Evolutionary conservation across 2,888 invertebrate genomes (phyloP).

Genomic region (Salpingus planirostris): DNA sequence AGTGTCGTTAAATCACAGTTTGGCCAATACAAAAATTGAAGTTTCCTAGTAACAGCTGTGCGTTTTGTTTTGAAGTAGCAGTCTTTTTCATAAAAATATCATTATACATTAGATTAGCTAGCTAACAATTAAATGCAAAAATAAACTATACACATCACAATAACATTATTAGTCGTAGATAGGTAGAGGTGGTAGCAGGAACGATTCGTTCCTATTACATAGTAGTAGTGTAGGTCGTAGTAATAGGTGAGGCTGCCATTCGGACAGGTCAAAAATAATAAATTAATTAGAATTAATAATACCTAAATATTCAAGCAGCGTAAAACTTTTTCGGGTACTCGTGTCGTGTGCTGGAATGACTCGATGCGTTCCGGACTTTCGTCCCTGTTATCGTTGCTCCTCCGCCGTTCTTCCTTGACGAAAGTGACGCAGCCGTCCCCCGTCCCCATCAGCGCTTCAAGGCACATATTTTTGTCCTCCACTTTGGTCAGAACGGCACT

Average conservation of each 20-base stretch:
- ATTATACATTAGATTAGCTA: too few relatives aligned
- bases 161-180: slow-evolving; percentile 4
- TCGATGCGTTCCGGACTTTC: slow-evolving; percentile 33
- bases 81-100: slow-evolving; percentile 11
- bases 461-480: slow-evolving; percentile 47
- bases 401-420: slow-evolving; percentile 19
- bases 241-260: slow-evolving; percentile 6
- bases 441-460: slow-evolving; percentile 46
- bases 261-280: slow-evolving; percentile 1
- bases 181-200: background rate
- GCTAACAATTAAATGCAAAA: slow-evolving; percentile 10
- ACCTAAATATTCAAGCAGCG: slow-evolving; percentile 67
- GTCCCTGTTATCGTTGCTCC: slow-evolving; percentile 16
- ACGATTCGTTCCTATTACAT: too few relatives aligned
- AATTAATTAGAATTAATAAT: slow-evolving; percentile 39
- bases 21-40: background rate
- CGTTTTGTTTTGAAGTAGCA: slow-evolving; percentile 3
- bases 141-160: slow-evolving; percentile 9
- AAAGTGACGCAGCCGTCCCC: slow-evolving; percentile 35
- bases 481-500: slow-evolving; percentile 46
- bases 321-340: slow-evolving; percentile 63
- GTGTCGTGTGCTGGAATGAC: slow-evolving; percentile 60
- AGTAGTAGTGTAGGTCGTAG: slow-evolving; percentile 2
- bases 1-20: slow-evolving; percentile 1
- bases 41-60: background rate